phyloP scores from a whole-genome alignment of 2,113 vertebrate genomes.

The Osmerus mordax region DNA sequence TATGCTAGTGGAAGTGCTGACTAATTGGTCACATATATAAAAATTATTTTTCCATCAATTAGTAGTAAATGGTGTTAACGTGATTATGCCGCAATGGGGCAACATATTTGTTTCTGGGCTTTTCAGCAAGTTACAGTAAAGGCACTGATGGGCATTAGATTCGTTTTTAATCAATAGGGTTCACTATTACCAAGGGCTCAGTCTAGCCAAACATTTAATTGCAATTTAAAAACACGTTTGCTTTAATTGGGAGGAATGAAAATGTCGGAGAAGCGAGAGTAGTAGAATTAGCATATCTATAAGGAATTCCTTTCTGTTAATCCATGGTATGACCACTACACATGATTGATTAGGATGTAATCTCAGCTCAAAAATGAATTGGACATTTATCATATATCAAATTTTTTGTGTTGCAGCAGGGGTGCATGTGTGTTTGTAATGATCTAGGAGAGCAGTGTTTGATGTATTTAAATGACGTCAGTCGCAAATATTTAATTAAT shows the following conservation, averaged over 20 bases:
- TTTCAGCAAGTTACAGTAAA: slow-evolving; percentile 73
- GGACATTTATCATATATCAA: not conserved
- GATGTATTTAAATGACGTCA: too few relatives aligned
- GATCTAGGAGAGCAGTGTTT: slow-evolving; percentile 22
- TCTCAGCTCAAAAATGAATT: slow-evolving; percentile 53
- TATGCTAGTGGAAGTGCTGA: slow-evolving; percentile 11
- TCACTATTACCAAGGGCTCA: slow-evolving; percentile 89
- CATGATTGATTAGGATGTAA: slow-evolving; percentile 68
- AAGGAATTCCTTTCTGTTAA: slow-evolving; percentile 67
- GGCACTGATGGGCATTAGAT: slow-evolving; percentile 80
- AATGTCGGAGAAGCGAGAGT: slow-evolving; percentile 86
- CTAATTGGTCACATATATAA: too few relatives aligned
- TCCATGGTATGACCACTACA: slow-evolving; percentile 11
- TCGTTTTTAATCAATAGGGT: slow-evolving; percentile 80
- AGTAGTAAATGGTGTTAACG: too few relatives aligned
- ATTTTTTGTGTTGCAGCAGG: too few relatives aligned
- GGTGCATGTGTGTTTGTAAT: not conserved
- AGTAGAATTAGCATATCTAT: slow-evolving; percentile 81
- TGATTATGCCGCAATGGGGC: not conserved
- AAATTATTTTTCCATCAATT: too few relatives aligned
- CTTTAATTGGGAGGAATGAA: slow-evolving; percentile 96
- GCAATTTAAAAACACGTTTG: slow-evolving; percentile 91
- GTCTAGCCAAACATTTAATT: slow-evolving; percentile 84
- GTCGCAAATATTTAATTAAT: slow-evolving; percentile 30
- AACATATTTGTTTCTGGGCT: slow-evolving; percentile 74